Evolutionary conservation across 2,797 vertebrate genomes (phyloP).

Genomic region (Microhierax caerulescens): DNA sequence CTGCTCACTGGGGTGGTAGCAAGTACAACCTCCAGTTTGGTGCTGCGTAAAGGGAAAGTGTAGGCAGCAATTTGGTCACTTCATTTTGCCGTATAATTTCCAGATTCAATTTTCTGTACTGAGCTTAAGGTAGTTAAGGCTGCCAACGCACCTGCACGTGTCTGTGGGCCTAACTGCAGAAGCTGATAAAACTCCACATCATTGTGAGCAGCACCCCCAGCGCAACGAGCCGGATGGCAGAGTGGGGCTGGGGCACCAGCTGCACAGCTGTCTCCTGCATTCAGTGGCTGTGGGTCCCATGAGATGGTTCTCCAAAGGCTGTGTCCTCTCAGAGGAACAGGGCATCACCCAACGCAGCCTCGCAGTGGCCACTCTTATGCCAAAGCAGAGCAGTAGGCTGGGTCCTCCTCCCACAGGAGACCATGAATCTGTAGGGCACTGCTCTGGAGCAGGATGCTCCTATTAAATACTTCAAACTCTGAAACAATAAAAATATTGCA

Average conservation of each 20-base stretch:
- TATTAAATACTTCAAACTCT: background rate
- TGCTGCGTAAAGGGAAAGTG: background rate
- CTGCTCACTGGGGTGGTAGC: background rate
- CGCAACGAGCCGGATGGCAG: rapidly evolving
- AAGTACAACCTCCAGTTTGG: background rate
- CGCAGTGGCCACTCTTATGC: background rate
- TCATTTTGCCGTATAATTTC: background rate
- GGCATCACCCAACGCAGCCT: background rate
- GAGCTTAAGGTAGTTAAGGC: background rate
- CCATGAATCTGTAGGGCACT: rapidly evolving
- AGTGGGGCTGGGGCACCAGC: rapidly evolving
- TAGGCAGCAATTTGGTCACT: background rate
- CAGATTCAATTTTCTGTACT: background rate
- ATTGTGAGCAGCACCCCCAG: background rate
- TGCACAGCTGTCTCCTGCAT: background rate
- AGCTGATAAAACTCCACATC: background rate
- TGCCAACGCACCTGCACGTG: background rate
- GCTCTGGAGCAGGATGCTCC: background rate
- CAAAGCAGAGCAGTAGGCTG: rapidly evolving
- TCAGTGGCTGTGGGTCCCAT: rapidly evolving
- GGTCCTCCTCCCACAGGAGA: rapidly evolving
- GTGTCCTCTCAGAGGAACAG: rapidly evolving
- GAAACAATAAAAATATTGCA: background rate
- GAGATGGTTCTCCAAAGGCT: background rate
- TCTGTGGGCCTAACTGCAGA: background rate